Evolutionary conservation across 64 coral and sea anemone species (phyloP).

Genomic region (Actinia equina): DNA sequence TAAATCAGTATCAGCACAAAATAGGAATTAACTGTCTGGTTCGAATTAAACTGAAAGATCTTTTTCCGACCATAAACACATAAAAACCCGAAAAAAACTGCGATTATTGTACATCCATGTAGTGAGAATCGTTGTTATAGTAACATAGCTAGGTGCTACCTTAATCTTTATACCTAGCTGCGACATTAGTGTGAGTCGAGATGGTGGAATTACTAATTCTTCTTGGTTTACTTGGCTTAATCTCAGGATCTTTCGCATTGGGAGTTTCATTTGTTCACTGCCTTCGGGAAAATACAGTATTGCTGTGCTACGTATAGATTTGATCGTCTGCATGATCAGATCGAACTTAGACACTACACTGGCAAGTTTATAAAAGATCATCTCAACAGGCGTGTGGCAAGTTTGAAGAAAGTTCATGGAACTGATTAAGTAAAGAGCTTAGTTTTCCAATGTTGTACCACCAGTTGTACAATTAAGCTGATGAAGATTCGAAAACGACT

Average conservation of each 20-base stretch:
- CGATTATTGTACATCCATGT: not conserved
- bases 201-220: slow-evolving; percentile 9
- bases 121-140: not conserved
- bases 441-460: too few relatives aligned
- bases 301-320: not conserved
- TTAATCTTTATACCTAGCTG: slow-evolving; percentile 1
- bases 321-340: not conserved
- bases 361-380: too few relatives aligned
- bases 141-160: not conserved
- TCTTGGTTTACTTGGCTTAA: slow-evolving; percentile 6
- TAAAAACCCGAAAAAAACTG: not conserved
- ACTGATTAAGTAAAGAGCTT: too few relatives aligned
- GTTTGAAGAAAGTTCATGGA: too few relatives aligned
- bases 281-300: not conserved
- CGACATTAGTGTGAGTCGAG: not conserved
- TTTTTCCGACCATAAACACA: not conserved
- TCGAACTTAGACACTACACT: too few relatives aligned
- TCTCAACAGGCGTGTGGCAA: too few relatives aligned
- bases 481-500: too few relatives aligned
- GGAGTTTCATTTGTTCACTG: slow-evolving; percentile 5
- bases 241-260: not conserved
- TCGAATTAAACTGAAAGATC: not conserved
- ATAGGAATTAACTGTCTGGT: not conserved
- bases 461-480: too few relatives aligned
- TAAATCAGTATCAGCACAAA: not conserved